Percentiles rank a stretch among this genome's conserved stretches.
Evolutionary conservation across 2,113 vertebrate genomes (phyloP).

Genomic region (Suricata suricatta): DNA sequence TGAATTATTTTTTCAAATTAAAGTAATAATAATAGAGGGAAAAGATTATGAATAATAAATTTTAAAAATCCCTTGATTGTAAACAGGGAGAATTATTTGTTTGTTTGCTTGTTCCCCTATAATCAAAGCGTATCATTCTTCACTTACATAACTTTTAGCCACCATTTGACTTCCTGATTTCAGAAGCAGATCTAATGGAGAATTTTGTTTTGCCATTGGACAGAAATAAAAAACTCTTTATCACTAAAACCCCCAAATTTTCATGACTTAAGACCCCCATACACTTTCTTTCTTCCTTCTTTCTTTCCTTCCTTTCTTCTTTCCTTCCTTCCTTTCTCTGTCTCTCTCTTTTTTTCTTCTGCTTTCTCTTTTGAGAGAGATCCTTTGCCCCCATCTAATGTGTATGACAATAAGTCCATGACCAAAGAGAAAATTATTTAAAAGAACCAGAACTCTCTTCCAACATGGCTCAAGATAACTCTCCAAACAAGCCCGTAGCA

Average conservation of each 20-base stretch:
- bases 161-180: not conserved
- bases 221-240: not conserved
- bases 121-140: not conserved
- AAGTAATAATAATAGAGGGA: not conserved
- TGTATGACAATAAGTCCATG: not conserved
- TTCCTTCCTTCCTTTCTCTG: not conserved
- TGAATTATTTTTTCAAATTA: not conserved
- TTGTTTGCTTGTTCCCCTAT: not conserved
- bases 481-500: not conserved
- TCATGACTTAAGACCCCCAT: not conserved
- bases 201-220: not conserved
- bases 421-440: not conserved
- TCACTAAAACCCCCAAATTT: not conserved
- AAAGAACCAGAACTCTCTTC: not conserved
- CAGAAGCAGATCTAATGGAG: not conserved
- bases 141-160: not conserved
- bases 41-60: not conserved
- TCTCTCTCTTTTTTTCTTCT: too few species aligned
- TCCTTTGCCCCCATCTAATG: not conserved
- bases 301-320: not conserved
- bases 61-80: not conserved
- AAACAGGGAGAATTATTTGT: not conserved
- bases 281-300: not conserved
- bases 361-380: not conserved
- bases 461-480: not conserved